These are phyloP conservation scores for Andrena chrysosceles DNA, from an alignment of 2,888 invertebrate genomes.

Conservation along the genomic window DNA sequence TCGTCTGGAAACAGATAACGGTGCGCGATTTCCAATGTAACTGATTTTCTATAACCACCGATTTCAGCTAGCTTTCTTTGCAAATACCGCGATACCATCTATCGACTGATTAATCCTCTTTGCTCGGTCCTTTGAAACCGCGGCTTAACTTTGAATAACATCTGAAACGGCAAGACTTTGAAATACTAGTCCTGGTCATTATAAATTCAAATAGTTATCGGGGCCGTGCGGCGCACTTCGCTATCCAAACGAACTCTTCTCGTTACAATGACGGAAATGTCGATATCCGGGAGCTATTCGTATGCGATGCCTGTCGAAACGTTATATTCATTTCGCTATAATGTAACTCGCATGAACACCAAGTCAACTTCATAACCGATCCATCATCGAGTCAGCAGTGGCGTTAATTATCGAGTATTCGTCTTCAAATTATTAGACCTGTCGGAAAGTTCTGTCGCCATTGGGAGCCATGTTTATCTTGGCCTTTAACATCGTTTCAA, in stretches of 20 bases:
- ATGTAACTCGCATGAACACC: constrained; percentile 39
- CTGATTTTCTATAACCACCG: neutral
- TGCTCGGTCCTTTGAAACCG: neutral
- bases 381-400: constrained; percentile 19
- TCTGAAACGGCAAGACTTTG: constrained; percentile 25
- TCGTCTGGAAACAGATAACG: neutral
- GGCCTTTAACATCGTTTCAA: neutral
- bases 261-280: constrained; percentile 65
- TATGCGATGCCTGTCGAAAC: constrained; percentile 57
- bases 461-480: neutral
- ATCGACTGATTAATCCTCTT: constrained; percentile 33
- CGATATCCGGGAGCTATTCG: constrained; percentile 62
- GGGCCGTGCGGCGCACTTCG: constrained; percentile 33
- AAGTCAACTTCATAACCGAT: constrained; percentile 37
- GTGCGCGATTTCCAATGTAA: neutral
- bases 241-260: constrained; percentile 52
- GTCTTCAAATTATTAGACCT: neutral
- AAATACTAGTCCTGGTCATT: constrained; percentile 39
- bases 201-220: constrained; percentile 66
- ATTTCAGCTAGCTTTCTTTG: neutral
- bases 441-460: neutral
- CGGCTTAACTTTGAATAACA: constrained; percentile 6
- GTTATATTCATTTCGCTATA: constrained; percentile 58
- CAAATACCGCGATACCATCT: neutral
- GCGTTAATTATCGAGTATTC: constrained; percentile 3